Evolutionary conservation across 2,888 invertebrate genomes (phyloP).

Genomic region (Silvanus unidentatus): DNA sequence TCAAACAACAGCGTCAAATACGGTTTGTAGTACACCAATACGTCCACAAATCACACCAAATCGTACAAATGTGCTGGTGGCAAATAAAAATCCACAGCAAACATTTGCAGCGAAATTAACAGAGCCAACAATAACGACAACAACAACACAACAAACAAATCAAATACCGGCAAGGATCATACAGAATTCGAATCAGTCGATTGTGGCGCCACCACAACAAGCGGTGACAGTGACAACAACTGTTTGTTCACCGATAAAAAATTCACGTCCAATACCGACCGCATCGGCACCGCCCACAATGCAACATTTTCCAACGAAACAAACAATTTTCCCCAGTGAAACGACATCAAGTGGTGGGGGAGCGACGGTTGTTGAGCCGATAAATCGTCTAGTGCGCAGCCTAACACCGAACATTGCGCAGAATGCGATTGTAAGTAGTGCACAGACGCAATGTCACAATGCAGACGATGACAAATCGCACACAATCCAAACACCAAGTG

Average conservation of each 20-base stretch:
- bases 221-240: constrained; percentile 22
- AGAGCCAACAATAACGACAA: background rate
- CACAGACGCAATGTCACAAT: background rate
- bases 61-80: too few species aligned
- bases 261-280: constrained; percentile 38
- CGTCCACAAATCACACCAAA: background rate
- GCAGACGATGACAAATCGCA: too few species aligned
- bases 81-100: constrained; percentile 36
- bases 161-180: background rate
- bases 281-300: constrained; percentile 44
- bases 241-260: constrained; percentile 37
- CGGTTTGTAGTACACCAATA: constrained; percentile 16
- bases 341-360: constrained; percentile 1
- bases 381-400: constrained; percentile 14
- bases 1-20: too few species aligned
- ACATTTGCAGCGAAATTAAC: constrained; percentile 67
- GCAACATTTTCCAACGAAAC: constrained; percentile 38
- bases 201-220: constrained; percentile 36
- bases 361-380: constrained; percentile 10
- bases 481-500: constrained; percentile 51
- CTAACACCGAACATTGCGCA: constrained; percentile 28
- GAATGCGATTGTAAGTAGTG: constrained; percentile 22
- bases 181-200: constrained; percentile 7
- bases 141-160: background rate
- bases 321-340: constrained; percentile 14